Base-by-base conservation (phyloP, 2,888 invertebrate genomes). In the Cabera pusaria region DNA sequence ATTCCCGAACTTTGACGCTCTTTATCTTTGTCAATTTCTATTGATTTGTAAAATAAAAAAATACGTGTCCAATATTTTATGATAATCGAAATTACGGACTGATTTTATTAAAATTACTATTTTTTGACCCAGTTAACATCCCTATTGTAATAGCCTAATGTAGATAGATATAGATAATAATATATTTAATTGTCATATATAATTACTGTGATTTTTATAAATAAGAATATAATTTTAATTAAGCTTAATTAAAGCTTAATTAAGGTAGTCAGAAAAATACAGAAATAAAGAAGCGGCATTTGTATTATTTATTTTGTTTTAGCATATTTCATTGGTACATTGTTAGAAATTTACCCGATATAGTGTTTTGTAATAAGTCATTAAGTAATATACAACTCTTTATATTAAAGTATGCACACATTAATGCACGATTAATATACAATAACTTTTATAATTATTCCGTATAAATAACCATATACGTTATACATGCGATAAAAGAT, bases 321-420 rank as follows among this genome's bases (percentile, higher is more conserved):
- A 86, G 87, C 87, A 72, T 85, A 85, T 84, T 82, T 77, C 72
- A 81, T 84, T 87, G 88, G 87, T 88, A 88, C 88, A 88, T 86
- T 86, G 76, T 81, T 75, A 82, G 72, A 87, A 78, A 72, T 81
- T 83, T 79, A 73, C 79, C 66, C 66, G 69, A 75, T 74, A 81
- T 70, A 79, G 67, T 78, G 70, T 73, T 44, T 75, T 68, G 72
- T 36, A 71, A 77, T 78, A 78, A 77, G 79, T 74, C 68, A 73
- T 68, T 77, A 73, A 69, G 69, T 78, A 83, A 77, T 84, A 84
- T 85, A 86, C 87, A 87, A 80, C 70, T 78, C 66, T 78, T 82
- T 76, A 76, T 81, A 77, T 78, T 83, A 76, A 83, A 77, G 73
- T 76, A 79, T 76, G 85, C 81, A 83, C 79, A 79, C 71, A 72